Conservation (phyloP, 2,888 invertebrate species). For the Eupithecia inturbata region DNA sequence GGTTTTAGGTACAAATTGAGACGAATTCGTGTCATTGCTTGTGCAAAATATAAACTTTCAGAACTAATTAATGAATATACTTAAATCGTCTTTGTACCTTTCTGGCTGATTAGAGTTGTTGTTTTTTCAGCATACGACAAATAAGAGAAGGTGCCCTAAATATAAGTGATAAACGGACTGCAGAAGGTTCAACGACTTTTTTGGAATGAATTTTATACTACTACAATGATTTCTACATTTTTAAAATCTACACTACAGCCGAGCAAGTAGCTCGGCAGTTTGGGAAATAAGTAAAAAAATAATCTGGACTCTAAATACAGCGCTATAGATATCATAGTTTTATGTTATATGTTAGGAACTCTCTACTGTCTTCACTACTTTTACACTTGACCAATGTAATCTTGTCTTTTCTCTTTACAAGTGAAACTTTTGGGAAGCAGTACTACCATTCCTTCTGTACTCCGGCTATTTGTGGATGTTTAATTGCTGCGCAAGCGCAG, state of each 20-base stretch:
- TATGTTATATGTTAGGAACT: neutral
- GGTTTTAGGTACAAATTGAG: neutral
- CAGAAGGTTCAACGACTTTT: neutral
- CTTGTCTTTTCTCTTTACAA: neutral
- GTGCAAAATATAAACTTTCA: neutral
- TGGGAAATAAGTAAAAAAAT: too few species aligned
- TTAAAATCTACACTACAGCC: too few species aligned
- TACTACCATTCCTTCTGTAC: slow-evolving; percentile 42
- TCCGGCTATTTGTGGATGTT: slow-evolving; percentile 74
- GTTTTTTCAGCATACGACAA: neutral
- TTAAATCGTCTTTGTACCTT: neutral
- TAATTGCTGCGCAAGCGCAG: slow-evolving; percentile 75
- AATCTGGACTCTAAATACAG: too few species aligned
- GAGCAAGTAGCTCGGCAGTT: too few species aligned
- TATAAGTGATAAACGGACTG: too few species aligned
- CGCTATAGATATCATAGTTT: neutral
- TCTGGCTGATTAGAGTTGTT: neutral
- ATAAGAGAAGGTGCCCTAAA: neutral
- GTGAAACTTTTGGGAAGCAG: neutral
- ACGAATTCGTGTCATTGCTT: neutral
- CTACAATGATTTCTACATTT: too few species aligned
- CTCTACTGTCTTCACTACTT: neutral
- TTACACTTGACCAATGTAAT: neutral
- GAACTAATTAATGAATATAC: neutral
- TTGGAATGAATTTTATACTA: too few species aligned